Evolutionary conservation across 2,113 vertebrate species (phyloP).

Genomic region (Phrynosoma platyrhinos): DNA sequence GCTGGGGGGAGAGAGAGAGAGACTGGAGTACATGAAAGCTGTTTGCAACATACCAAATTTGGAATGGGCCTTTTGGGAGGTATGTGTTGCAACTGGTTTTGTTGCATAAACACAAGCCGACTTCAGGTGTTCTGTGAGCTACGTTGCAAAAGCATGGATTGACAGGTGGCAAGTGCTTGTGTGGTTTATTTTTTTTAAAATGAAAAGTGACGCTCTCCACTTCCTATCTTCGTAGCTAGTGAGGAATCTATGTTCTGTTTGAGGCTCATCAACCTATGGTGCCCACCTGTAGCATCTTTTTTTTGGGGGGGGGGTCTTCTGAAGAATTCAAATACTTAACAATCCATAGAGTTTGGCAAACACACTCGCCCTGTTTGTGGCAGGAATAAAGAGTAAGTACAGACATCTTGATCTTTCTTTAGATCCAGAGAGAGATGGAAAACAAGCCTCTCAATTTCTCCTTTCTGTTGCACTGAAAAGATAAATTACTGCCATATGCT

Average conservation of each 20-base stretch:
- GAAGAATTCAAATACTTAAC: neutral
- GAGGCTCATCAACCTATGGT: neutral
- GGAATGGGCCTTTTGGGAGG: constrained; percentile 60
- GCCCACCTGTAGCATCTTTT: neutral
- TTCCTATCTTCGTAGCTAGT: no score
- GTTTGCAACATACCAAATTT: constrained; percentile 56
- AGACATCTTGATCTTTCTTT: neutral
- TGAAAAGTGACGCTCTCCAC: neutral
- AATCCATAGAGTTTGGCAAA: neutral
- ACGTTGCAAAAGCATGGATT: constrained; percentile 20
- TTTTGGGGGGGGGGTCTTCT: neutral
- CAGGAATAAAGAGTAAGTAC: neutral
- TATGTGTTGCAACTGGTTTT: constrained; percentile 72
- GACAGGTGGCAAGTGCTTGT: neutral
- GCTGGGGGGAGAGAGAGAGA: neutral
- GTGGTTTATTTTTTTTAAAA: accelerated
- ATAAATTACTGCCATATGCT: constrained; percentile 50
- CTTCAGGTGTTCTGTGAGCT: constrained; percentile 17
- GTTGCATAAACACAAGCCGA: constrained; percentile 57
- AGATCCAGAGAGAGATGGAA: neutral
- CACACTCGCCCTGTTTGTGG: neutral
- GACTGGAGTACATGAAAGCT: constrained; percentile 59
- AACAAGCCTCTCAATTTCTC: neutral
- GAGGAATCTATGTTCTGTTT: no score
- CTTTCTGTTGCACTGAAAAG: constrained; percentile 44